Evolutionary conservation across 2,888 invertebrate species (phyloP).

Genomic region (Chrysodeixis includens): DNA sequence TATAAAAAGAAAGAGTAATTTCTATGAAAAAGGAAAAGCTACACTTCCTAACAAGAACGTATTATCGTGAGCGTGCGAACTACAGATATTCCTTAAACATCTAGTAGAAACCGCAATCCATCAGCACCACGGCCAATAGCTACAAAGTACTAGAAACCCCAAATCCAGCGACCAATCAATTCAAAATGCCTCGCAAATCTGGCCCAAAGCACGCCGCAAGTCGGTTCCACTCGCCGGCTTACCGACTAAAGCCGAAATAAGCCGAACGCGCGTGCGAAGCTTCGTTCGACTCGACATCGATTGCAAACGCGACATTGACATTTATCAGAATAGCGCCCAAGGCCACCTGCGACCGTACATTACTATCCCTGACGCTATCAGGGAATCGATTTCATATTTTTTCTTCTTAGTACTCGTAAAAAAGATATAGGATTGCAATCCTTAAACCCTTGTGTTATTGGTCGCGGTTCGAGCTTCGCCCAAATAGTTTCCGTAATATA

Average conservation of each 20-base stretch:
- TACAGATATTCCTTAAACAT: background rate
- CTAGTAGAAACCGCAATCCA: constrained; percentile 23
- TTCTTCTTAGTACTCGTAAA: constrained; percentile 46
- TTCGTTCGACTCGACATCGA: constrained; percentile 46
- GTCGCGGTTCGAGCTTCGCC: background rate
- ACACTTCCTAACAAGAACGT: background rate
- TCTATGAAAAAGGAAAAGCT: background rate
- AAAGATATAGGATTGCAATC: constrained; percentile 43
- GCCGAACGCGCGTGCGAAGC: constrained; percentile 51
- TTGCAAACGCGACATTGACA: constrained; percentile 56
- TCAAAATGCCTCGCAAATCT: constrained; percentile 53
- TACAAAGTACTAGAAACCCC: constrained; percentile 47
- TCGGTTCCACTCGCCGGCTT: constrained; percentile 49
- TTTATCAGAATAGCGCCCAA: constrained; percentile 59
- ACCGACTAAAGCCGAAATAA: constrained; percentile 53
- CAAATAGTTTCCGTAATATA: constrained; percentile 7
- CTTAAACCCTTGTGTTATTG: constrained; percentile 37
- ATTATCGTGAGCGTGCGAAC: background rate
- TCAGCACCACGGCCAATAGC: constrained; percentile 32
- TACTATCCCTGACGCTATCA: constrained; percentile 38
- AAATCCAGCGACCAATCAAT: constrained; percentile 51
- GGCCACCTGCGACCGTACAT: constrained; percentile 55
- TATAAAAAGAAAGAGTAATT: background rate
- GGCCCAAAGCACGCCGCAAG: constrained; percentile 50
- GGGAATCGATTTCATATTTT: constrained; percentile 55